Percentiles rank a stretch among this genome's conserved stretches.
Conservation (phyloP, 2,113 vertebrate genomes). For the Antennarius striatus region DNA sequence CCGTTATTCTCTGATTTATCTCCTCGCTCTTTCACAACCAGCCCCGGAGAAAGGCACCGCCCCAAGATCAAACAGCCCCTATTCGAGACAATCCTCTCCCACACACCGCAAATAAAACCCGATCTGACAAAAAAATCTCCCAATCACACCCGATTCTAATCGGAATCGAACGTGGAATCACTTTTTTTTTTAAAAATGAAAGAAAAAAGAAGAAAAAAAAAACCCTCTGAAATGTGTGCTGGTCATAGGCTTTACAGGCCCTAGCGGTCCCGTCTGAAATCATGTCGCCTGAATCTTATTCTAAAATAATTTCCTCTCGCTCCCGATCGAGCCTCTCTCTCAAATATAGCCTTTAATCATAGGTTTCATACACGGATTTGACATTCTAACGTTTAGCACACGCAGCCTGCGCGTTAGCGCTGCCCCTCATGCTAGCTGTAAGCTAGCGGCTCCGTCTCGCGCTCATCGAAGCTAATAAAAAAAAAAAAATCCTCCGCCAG, state of each 20-base stretch:
- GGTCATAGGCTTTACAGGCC: constrained; percentile 28
- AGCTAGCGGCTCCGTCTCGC: background rate
- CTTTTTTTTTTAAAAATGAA: background rate
- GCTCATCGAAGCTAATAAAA: background rate
- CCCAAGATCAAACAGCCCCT: constrained; percentile 79
- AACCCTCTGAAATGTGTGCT: background rate
- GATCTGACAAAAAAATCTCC: too few species aligned
- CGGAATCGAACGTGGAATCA: background rate
- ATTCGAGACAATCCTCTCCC: constrained; percentile 46
- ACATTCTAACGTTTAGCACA: too few species aligned
- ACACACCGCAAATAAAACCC: background rate
- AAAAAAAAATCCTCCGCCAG: background rate
- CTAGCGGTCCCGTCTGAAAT: constrained; percentile 2
- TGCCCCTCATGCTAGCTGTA: background rate
- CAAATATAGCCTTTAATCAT: constrained; percentile 42
- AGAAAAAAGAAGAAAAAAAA: background rate
- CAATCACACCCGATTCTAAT: too few species aligned
- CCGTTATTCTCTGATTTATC: background rate
- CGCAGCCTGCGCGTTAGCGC: constrained; percentile 2
- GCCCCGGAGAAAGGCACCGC: constrained; percentile 79
- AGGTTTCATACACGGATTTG: constrained; percentile 64
- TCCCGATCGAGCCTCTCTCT: background rate
- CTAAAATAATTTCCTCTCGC: background rate
- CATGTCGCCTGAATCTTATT: constrained; percentile 19
- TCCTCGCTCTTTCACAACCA: constrained; percentile 23